phyloP scores from a whole-genome alignment of 2,888 invertebrate species.

The Phymatocera aterrima region DNA sequence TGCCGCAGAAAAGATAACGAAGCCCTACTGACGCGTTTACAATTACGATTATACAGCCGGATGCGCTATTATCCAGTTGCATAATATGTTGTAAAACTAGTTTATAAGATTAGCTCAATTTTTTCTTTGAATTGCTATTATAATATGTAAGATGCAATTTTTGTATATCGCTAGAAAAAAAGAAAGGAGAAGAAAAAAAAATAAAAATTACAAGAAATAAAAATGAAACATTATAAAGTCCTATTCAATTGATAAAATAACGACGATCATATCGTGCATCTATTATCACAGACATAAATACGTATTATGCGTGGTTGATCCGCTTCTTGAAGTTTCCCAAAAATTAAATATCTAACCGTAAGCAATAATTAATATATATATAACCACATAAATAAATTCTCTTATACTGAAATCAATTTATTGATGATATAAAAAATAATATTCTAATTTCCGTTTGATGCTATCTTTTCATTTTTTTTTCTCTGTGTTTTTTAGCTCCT shows the following conservation, averaged over 20 bases:
- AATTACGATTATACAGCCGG: slow-evolving; percentile 16
- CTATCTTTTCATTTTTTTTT: neutral
- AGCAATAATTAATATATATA: neutral
- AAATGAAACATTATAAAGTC: slow-evolving; percentile 61
- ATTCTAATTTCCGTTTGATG: neutral
- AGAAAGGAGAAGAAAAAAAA: no score
- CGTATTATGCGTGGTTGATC: slow-evolving; percentile 8
- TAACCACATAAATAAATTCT: no score
- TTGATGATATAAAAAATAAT: no score
- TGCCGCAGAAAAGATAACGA: neutral
- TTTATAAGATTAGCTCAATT: slow-evolving; percentile 69
- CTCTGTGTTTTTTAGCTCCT: no score
- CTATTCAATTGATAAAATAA: no score
- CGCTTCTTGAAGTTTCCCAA: slow-evolving; percentile 18
- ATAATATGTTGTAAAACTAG: slow-evolving; percentile 41
- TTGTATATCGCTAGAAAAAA: slow-evolving; percentile 67
- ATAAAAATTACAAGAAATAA: no score
- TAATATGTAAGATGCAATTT: slow-evolving; percentile 62
- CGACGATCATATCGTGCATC: slow-evolving; percentile 59
- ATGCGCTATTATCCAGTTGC: slow-evolving; percentile 27
- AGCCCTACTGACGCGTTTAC: neutral
- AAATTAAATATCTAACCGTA: neutral
- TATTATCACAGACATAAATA: slow-evolving; percentile 3
- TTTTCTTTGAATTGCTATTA: slow-evolving; percentile 62
- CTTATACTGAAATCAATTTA: no score